These are phyloP conservation scores for Caerostris darwini DNA, from an alignment of 1,140 invertebrate genomes.

Conservation along the genomic window DNA sequence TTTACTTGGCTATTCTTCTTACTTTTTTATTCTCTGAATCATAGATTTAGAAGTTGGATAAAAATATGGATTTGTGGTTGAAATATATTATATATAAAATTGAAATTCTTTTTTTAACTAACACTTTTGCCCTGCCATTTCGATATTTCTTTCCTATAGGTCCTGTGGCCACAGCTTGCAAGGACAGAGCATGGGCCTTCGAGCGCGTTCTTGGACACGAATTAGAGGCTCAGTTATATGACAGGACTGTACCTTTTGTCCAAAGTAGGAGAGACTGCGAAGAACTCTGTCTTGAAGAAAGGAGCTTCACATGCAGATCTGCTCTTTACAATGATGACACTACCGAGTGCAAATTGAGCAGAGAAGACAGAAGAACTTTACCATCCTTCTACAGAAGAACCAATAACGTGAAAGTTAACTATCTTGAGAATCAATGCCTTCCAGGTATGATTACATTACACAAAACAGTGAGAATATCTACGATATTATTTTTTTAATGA, in stretches of 20 bases:
- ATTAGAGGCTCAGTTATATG: slow-evolving; percentile 81
- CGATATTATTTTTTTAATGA: no score
- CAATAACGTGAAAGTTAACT: slow-evolving; percentile 82
- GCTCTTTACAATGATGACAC: slow-evolving; percentile 83
- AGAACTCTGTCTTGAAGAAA: slow-evolving; percentile 82
- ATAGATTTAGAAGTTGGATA: no score
- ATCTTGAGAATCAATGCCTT: slow-evolving; percentile 84
- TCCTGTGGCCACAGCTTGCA: slow-evolving; percentile 80
- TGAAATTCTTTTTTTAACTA: no score
- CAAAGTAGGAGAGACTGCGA: slow-evolving; percentile 83
- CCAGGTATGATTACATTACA: slow-evolving; percentile 78
- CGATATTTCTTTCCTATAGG: slow-evolving; percentile 46
- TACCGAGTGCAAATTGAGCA: slow-evolving; percentile 82
- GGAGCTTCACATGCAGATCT: slow-evolving; percentile 82
- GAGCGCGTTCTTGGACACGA: slow-evolving; percentile 83
- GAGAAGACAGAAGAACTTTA: slow-evolving; percentile 81
- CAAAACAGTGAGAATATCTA: no score
- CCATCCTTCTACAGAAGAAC: slow-evolving; percentile 82
- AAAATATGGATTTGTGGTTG: no score
- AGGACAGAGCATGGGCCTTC: slow-evolving; percentile 83
- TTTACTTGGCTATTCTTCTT: no score
- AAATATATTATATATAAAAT: no score
- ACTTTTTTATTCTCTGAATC: no score
- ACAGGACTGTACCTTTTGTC: slow-evolving; percentile 81
- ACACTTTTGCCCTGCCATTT: not conserved